Base-by-base conservation (phyloP, 2,113 vertebrate species). In the Deroptyus accipitrinus region DNA sequence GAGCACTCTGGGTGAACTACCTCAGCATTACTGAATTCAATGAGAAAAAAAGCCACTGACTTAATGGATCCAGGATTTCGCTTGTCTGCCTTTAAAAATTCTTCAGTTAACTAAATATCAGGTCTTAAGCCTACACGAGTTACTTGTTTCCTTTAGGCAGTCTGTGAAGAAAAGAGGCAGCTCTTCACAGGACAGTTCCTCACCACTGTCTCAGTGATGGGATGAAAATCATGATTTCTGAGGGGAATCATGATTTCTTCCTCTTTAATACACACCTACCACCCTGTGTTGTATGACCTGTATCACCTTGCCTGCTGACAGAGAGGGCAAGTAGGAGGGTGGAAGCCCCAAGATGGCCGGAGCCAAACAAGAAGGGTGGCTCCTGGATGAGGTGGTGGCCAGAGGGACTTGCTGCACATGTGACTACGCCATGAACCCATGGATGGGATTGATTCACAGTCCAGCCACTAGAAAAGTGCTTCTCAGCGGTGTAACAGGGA, bases 61-160 rank as follows among this genome's bases (percentile, higher is more conserved):
- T 83, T 76, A 82, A 64, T 0, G 0, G 24, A 88, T 44, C 6
- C 66, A 66, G 14, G 19, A 79, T 80, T 91, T 92, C 1, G 0
- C 30, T 63, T 14, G 30, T 31, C 24, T 82, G 39, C 35, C 46
- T 83, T 92, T 81, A 31, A 83, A 86, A 49, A 66, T 69, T 46
- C 44, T 80, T 74, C 15, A 77, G 44, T 46, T 15, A 14, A 48
- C 19, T 67, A 66, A 52, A 17, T 52, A 62, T 22, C 42, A 73
- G 17, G 30, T 57, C 52, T 62, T 0, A 2, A 87, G 17, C 42
- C 33, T 18, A 61, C 1, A 1, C 0, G 1, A 76, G 22, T 54
- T 67, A 66, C 1, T 51, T 41, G 15, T 59, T 91, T 68, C 35
- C 18, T 57, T 92, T 39, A 39, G 44, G 27, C 48, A 42, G 16